Percentiles rank a stretch among this genome's conserved stretches.
Evolutionary conservation across 1,140 invertebrate species (phyloP).

Genomic region (Harpegnathos saltator): DNA sequence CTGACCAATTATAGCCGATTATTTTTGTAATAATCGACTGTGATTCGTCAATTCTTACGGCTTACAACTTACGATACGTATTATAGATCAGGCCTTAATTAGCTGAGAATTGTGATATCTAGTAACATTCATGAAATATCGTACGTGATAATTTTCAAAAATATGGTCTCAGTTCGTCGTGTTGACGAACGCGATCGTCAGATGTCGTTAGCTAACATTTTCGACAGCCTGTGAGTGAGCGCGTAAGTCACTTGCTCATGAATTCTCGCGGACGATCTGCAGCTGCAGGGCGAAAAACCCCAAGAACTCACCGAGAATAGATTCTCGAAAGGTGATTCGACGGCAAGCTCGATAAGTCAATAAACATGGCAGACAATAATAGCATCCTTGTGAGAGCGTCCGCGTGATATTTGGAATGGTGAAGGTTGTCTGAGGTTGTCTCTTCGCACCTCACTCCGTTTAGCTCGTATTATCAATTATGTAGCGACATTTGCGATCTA

Average conservation of each 20-base stretch:
- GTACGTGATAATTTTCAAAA: no score
- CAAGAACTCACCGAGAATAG: background rate
- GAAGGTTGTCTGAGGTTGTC: background rate
- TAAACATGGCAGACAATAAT: conserved; percentile 24
- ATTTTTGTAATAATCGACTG: no score
- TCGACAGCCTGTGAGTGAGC: background rate
- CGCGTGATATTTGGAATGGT: background rate
- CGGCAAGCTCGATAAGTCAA: background rate
- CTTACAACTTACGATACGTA: no score
- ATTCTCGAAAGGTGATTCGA: background rate
- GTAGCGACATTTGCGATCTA: background rate
- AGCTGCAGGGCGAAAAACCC: background rate
- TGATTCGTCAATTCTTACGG: no score
- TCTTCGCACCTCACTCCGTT: background rate
- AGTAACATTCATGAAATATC: no score
- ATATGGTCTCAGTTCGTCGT: no score
- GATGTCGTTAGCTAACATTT: background rate
- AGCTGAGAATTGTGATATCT: no score
- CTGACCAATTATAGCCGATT: no score
- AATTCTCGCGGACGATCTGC: background rate
- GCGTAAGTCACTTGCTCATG: no score
- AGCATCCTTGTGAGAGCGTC: background rate
- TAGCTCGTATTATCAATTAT: background rate
- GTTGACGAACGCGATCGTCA: no score
- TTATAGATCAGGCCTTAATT: no score